phyloP scores from a whole-genome alignment of 2,113 vertebrate species.

The Solenodon paradoxus region DNA sequence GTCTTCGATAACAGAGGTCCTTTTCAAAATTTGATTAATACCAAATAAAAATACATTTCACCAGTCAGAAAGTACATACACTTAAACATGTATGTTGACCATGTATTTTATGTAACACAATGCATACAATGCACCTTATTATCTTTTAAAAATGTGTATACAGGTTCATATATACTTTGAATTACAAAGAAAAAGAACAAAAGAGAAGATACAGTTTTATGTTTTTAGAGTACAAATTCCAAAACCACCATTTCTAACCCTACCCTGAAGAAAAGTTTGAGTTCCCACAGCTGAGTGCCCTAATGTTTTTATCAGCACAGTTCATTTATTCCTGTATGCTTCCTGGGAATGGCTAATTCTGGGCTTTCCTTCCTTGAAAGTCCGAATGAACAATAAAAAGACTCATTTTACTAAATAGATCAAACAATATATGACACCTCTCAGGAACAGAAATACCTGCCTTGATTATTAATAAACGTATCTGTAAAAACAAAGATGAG shows the following conservation, averaged over 20 bases:
- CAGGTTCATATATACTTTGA: background rate
- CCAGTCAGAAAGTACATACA: background rate
- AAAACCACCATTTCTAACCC: background rate
- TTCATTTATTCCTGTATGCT: background rate
- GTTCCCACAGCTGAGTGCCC: background rate
- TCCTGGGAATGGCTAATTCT: background rate
- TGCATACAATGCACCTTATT: background rate
- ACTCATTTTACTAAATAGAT: constrained; percentile 21
- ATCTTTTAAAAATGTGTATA: background rate
- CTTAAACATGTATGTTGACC: background rate
- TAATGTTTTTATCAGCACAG: background rate
- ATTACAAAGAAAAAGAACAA: background rate
- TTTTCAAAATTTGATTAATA: background rate
- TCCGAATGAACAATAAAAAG: constrained; percentile 17
- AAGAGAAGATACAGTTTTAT: background rate
- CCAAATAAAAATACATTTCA: background rate
- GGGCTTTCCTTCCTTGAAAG: constrained; percentile 6
- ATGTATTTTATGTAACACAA: background rate
- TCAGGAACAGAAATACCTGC: background rate
- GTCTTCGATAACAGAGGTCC: background rate
- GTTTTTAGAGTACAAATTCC: background rate
- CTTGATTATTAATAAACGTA: constrained; percentile 8
- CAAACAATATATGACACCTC: background rate
- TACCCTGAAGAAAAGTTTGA: background rate
- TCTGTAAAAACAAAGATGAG: background rate